Percentiles rank a stretch among this genome's conserved stretches.
Conservation (phyloP, 1,140 invertebrate species). For the Druon quercuslanigerum region DNA sequence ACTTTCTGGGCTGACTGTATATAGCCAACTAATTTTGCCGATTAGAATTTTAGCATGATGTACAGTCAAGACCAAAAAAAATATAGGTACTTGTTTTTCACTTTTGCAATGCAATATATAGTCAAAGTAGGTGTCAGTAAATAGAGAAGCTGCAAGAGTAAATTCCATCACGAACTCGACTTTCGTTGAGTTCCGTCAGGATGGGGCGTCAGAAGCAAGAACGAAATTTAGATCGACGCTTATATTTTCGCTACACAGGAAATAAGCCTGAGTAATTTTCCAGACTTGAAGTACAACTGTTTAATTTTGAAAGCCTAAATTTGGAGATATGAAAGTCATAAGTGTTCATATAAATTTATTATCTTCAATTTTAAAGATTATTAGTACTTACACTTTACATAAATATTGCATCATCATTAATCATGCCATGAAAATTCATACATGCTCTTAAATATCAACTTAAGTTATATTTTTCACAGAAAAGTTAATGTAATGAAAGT, state of each 20-base stretch:
- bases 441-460: no score
- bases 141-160: conserved; percentile 66
- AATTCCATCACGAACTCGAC: conserved; percentile 64
- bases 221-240: conserved; percentile 30
- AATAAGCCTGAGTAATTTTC: conserved; percentile 21
- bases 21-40: conserved; percentile 66
- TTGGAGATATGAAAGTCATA: no score
- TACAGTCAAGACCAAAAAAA: conserved; percentile 55
- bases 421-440: no score
- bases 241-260: conserved; percentile 37
- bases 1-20: conserved; percentile 62
- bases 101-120: conserved; percentile 58
- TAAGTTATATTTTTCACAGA: no score
- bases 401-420: no score
- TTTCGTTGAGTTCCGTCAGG: conserved; percentile 64
- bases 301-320: no score
- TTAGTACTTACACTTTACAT: no score
- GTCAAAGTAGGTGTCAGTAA: conserved; percentile 40
- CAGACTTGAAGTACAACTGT: background rate
- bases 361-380: no score
- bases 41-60: conserved; percentile 68
- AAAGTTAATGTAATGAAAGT: no score
- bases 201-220: conserved; percentile 32
- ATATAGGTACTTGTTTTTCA: conserved; percentile 24
- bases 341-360: no score